These are phyloP conservation scores for Euwallacea similis DNA, from an alignment of 1,140 invertebrate species.

Conservation along the genomic window DNA sequence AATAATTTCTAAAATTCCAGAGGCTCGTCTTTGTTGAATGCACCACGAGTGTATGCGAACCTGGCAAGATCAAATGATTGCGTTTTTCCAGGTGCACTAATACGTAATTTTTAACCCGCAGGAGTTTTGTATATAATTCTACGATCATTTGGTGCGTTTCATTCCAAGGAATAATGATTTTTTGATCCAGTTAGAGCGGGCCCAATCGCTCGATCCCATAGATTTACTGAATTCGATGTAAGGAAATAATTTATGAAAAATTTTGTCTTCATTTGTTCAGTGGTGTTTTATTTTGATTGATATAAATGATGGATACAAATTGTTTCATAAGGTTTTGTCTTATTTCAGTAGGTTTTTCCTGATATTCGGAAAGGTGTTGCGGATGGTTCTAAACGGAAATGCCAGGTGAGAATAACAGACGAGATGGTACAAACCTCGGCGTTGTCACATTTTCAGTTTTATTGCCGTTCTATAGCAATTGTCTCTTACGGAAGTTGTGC, in stretches of 20 bases:
- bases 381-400: no score
- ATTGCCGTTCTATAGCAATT: no score
- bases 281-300: conserved; percentile 53
- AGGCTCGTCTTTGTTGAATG: no score
- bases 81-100: no score
- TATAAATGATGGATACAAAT: conserved; percentile 53
- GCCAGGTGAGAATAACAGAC: no score
- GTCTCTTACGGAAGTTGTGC: no score
- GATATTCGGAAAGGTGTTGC: no score
- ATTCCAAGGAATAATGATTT: conserved; percentile 43
- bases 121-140: conserved; percentile 42
- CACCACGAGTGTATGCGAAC: no score
- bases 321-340: conserved; percentile 49
- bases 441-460: no score
- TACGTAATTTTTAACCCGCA: not conserved
- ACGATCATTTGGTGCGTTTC: conserved; percentile 43
- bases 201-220: conserved; percentile 35
- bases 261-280: conserved; percentile 44
- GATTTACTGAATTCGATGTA: conserved; percentile 33
- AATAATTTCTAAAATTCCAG: no score
- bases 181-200: conserved; percentile 26
- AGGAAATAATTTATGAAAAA: conserved; percentile 33
- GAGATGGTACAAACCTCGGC: no score
- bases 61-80: no score
- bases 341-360: not conserved